Percentiles rank a stretch among this genome's conserved stretches.
Conservation (phyloP, 2,797 vertebrate species). For the Micromesistius poutassou region DNA sequence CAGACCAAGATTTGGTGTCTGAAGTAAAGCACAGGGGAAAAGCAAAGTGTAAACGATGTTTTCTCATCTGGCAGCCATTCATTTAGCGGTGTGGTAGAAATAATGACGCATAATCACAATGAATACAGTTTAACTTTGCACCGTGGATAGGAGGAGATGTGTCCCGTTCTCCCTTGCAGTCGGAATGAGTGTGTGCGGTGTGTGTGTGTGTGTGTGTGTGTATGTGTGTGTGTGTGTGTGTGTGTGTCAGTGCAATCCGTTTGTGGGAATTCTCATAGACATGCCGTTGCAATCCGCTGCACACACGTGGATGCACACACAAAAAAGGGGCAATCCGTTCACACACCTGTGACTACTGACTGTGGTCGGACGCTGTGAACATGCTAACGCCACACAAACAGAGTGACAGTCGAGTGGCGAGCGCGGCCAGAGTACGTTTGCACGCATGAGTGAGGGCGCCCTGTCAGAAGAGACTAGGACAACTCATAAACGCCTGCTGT, state of each 20-base stretch:
- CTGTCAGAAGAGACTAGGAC: background rate
- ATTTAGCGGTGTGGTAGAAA: slow-evolving; percentile 32
- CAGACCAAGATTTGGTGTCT: slow-evolving; percentile 21
- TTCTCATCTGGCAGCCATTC: slow-evolving; percentile 34
- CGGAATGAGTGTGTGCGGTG: background rate
- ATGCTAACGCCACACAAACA: background rate
- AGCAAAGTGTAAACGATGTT: slow-evolving; percentile 36
- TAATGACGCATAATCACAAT: slow-evolving; percentile 40
- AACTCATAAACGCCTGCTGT: slow-evolving; percentile 1
- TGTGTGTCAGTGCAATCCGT: background rate
- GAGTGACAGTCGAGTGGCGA: too few relatives aligned
- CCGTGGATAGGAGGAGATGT: slow-evolving; percentile 33
- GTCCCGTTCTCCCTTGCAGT: background rate
- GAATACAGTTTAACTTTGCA: slow-evolving; percentile 36
- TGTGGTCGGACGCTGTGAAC: background rate
- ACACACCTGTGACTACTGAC: background rate
- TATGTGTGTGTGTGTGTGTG: too few relatives aligned
- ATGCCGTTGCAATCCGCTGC: background rate
- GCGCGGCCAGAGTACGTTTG: too few relatives aligned
- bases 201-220: background rate
- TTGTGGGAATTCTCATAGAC: background rate
- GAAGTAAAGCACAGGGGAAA: slow-evolving; percentile 19
- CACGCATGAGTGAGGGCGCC: background rate
- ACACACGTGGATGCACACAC: background rate
- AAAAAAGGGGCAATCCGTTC: background rate